Evolutionary conservation across 2,888 invertebrate species (phyloP).

Genomic region (Thelaira solivaga): DNA sequence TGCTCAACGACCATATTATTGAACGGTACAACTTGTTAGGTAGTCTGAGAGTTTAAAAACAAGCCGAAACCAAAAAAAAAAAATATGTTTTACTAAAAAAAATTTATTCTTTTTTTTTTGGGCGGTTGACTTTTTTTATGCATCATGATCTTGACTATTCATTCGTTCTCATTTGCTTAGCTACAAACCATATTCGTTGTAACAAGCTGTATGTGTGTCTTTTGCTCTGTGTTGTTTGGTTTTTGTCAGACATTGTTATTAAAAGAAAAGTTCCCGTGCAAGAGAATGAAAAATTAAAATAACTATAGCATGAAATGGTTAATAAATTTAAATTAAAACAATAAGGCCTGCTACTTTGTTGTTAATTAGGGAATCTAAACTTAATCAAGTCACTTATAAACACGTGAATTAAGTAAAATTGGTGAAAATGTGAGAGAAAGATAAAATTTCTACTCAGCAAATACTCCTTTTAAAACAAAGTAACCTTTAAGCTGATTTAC

Average conservation of each 20-base stretch:
- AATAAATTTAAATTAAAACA: not conserved
- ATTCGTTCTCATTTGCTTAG: not conserved
- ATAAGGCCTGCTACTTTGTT: not conserved
- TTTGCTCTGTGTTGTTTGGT: no score
- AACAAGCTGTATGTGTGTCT: not conserved
- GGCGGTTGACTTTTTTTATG: slow-evolving; percentile 42
- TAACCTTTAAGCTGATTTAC: no score
- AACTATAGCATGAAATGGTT: not conserved
- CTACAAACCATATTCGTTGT: not conserved
- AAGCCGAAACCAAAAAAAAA: not conserved
- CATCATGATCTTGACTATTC: not conserved
- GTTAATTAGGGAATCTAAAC: not conserved
- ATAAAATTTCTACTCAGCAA: no score
- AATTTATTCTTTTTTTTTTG: slow-evolving; percentile 10
- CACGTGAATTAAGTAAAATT: no score
- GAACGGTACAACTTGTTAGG: slow-evolving; percentile 1
- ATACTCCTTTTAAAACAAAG: no score
- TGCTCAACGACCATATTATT: slow-evolving; percentile 48
- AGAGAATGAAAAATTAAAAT: not conserved
- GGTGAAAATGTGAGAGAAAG: no score
- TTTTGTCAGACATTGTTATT: no score
- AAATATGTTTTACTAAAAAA: not conserved
- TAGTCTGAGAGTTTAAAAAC: not conserved
- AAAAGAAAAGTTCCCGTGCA: slow-evolving; percentile 1
- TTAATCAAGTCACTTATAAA: not conserved